Evolutionary conservation across 1,140 invertebrate species (phyloP).

Genomic region (Pemphigus obesinymphae): DNA sequence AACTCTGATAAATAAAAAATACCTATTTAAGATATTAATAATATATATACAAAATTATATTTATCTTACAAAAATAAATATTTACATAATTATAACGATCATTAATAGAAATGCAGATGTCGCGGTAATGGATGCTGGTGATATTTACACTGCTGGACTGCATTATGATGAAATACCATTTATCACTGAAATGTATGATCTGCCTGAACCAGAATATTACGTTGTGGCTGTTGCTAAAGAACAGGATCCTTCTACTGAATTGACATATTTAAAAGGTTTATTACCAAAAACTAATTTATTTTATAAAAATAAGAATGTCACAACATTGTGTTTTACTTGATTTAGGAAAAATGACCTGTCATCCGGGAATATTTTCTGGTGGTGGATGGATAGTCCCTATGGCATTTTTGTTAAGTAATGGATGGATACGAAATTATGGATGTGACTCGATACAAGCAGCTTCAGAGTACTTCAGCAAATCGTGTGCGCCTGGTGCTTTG

Average conservation of each 20-base stretch:
- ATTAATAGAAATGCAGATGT: constrained; percentile 68
- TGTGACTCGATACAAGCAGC: constrained; percentile 85
- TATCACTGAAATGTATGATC: constrained; percentile 83
- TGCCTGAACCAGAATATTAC: constrained; percentile 81
- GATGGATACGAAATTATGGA: constrained; percentile 85
- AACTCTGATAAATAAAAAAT: too few species aligned
- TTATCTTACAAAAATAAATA: too few species aligned
- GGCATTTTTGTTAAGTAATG: constrained; percentile 86
- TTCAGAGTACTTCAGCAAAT: constrained; percentile 87
- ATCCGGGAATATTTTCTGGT: constrained; percentile 84
- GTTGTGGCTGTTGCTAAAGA: constrained; percentile 90
- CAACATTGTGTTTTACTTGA: constrained; percentile 27
- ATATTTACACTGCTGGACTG: constrained; percentile 86
- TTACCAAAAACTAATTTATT: background rate
- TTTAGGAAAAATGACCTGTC: constrained; percentile 76
- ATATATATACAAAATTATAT: too few species aligned
- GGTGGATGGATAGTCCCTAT: constrained; percentile 95
- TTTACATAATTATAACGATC: too few species aligned
- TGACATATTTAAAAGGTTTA: constrained; percentile 78
- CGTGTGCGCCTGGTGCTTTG: constrained; percentile 83
- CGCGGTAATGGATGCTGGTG: constrained; percentile 83
- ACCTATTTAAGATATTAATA: too few species aligned
- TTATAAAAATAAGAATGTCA: background rate
- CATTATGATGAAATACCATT: constrained; percentile 77
- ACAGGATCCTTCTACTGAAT: constrained; percentile 75